Percentiles rank a stretch among this genome's conserved stretches.
Evolutionary conservation across 2,797 vertebrate species (phyloP).

Genomic region (Scyliorhinus canicula): DNA sequence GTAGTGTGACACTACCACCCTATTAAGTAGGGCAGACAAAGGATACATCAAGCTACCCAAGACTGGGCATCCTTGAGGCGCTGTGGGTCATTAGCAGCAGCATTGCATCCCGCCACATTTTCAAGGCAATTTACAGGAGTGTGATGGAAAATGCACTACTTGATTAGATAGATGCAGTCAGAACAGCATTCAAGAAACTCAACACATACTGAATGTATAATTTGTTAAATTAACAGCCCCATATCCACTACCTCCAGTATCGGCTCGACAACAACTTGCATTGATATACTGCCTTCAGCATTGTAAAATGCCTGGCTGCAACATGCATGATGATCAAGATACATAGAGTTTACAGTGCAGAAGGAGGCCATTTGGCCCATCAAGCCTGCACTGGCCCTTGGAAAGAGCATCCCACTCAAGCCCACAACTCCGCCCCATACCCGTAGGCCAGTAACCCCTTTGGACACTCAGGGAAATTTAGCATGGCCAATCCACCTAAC

Average conservation of each 20-base stretch:
- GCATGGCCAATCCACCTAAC: too few relatives aligned
- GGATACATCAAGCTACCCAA: background rate
- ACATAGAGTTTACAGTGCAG: background rate
- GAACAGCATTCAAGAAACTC: background rate
- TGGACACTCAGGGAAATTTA: too few relatives aligned
- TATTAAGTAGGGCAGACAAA: background rate
- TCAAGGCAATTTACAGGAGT: background rate
- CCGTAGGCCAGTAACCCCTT: too few relatives aligned
- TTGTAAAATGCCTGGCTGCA: background rate
- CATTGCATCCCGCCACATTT: background rate
- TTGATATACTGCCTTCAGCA: background rate
- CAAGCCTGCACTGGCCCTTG: too few relatives aligned
- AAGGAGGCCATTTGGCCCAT: too few relatives aligned
- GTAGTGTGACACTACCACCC: background rate
- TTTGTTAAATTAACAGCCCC: background rate
- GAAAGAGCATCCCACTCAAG: too few relatives aligned
- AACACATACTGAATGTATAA: background rate
- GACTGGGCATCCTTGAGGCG: background rate
- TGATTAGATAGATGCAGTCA: background rate
- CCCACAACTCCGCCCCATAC: too few relatives aligned
- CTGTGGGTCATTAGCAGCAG: background rate
- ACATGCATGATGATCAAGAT: background rate
- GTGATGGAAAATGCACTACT: background rate
- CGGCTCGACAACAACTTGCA: background rate
- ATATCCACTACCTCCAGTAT: too few relatives aligned